Conservation (phyloP, 2,888 invertebrate genomes). For the Laothoe populi region DNA sequence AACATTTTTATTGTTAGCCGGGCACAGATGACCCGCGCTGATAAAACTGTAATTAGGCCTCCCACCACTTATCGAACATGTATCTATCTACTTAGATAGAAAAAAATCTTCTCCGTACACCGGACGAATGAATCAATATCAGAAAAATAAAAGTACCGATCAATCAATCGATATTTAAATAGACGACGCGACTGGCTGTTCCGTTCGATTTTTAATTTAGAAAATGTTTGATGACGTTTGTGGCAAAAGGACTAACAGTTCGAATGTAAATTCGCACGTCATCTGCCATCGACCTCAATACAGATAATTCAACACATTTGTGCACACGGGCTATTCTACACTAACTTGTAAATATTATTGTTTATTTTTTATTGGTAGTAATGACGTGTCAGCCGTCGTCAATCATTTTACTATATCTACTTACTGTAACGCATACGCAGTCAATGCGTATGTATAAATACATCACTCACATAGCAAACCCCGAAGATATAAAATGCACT, state of each 20-base stretch:
- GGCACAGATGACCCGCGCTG: slow-evolving; percentile 69
- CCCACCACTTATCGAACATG: slow-evolving; percentile 77
- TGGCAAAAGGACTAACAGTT: slow-evolving; percentile 7
- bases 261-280: slow-evolving; percentile 8
- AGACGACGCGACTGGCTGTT: slow-evolving; percentile 41
- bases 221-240: slow-evolving; percentile 21
- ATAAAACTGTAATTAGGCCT: slow-evolving; percentile 81
- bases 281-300: not conserved
- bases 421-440: too few relatives aligned
- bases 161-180: slow-evolving; percentile 80
- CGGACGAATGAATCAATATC: slow-evolving; percentile 72
- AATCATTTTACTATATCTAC: too few relatives aligned
- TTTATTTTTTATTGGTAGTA: not conserved
- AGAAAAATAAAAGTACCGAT: slow-evolving; percentile 76
- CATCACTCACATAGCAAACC: too few relatives aligned
- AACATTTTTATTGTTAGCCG: slow-evolving; percentile 70
- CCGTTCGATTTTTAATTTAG: slow-evolving; percentile 34
- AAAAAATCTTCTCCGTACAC: slow-evolving; percentile 68
- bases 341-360: too few relatives aligned
- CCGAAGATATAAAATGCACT: too few relatives aligned
- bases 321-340: too few relatives aligned
- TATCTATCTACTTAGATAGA: slow-evolving; percentile 77
- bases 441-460: too few relatives aligned
- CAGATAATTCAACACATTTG: too few relatives aligned
- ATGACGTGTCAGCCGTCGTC: too few relatives aligned